Conservation (phyloP, 2,888 invertebrate genomes). For the Drosophila nr. perissopoda region DNA sequence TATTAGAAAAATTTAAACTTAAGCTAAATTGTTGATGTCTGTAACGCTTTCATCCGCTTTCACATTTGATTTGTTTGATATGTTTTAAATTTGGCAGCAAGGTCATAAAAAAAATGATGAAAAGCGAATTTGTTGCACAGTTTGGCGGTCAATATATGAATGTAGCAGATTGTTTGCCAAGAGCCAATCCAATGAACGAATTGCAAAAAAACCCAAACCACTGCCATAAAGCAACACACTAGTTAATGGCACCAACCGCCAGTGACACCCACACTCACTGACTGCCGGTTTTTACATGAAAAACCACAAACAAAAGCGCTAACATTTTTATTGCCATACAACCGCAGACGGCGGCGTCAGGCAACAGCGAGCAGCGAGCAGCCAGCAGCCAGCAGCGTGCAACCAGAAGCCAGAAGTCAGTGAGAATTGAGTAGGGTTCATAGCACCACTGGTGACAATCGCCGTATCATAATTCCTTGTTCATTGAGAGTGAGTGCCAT, state of each 20-base stretch:
- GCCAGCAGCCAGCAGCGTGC: neutral
- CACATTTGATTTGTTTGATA: slow-evolving; percentile 72
- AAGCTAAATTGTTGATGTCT: slow-evolving; percentile 38
- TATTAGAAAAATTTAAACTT: slow-evolving; percentile 28
- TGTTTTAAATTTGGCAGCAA: slow-evolving; percentile 64
- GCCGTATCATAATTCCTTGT: slow-evolving; percentile 51
- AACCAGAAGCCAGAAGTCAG: neutral
- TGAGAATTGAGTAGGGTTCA: neutral
- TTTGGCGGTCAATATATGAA: slow-evolving; percentile 18
- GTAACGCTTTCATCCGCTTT: slow-evolving; percentile 25
- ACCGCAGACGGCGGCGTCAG: slow-evolving; percentile 48
- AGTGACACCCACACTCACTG: slow-evolving; percentile 9
- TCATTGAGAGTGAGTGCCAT: slow-evolving; percentile 49
- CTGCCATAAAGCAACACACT: slow-evolving; percentile 52
- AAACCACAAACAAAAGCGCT: slow-evolving; percentile 63
- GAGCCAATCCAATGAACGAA: slow-evolving; percentile 30
- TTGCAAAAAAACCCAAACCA: slow-evolving; percentile 13
- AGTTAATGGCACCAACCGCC: slow-evolving; percentile 53
- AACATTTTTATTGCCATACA: slow-evolving; percentile 61
- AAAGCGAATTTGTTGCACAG: slow-evolving; percentile 46
- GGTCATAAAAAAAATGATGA: slow-evolving; percentile 47
- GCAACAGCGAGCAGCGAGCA: neutral
- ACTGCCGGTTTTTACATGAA: slow-evolving; percentile 44
- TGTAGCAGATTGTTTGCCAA: slow-evolving; percentile 16
- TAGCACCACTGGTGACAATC: slow-evolving; percentile 21